Evolutionary conservation across 1,140 invertebrate genomes (phyloP), one percentile per base, ranked within the genome.

Genomic region (Plodia interpunctella): DNA sequence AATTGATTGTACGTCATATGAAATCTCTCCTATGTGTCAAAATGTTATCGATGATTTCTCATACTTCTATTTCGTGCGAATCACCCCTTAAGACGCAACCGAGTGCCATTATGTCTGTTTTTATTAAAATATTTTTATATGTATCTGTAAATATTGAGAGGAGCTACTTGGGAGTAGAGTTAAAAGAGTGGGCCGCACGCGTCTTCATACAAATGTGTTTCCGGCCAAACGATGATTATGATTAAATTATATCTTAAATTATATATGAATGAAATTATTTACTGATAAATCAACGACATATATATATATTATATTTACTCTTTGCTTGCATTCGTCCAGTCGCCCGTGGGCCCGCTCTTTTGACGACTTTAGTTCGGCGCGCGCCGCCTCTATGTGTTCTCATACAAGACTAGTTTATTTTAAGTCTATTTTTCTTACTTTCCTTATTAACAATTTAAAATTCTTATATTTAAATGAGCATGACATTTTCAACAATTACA

Each of bases 81-180:
- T 21, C 17, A 13, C 20, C 2, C 51, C 51, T 25, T 53, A 53
- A 11, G 19, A 53, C 74, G 80, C 79, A 79, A 88, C 79, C 82
- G 73, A 87, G 86, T 88, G 86, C 86, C 86, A 88, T 88, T 70
- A 65, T 81, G 66, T 79, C 78, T 83, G 66, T 80, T 63, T 70
- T 78, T 86, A 59, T 83, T 77, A 76, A 80, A 76, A 77, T 83
- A 82, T 82, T 79, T 83, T 80, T 83, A 73, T 83, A 84, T 75
- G 65, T 69, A 74, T 76, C 65, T 88, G 83, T 88, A 87, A 85
- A 87, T 87, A 88, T 66, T 69, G n/a, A n/a, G n/a, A 57, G 72
- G 63, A 79, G 67, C 71, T 75, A 70, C 76, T 70, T 69, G 57
- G 49, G 19, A 25, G 21, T 25, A 17, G 53, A 55, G 69, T 79